Conservation (phyloP, 2,797 vertebrate genomes). For the Furcifer pardalis region DNA sequence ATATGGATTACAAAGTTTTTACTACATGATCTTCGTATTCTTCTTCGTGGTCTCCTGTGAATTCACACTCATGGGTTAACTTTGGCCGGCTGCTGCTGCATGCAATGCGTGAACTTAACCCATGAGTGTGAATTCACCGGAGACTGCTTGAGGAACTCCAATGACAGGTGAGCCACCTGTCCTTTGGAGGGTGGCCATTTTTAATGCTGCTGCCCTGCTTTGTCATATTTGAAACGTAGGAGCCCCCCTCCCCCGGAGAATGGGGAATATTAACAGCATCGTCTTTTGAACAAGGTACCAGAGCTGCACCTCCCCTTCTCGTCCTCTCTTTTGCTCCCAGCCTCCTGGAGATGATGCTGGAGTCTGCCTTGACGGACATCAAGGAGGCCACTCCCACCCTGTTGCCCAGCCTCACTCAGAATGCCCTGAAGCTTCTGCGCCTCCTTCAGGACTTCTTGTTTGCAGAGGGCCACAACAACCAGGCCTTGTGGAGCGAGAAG, state of each 20-base stretch:
- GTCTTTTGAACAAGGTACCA: too few relatives aligned
- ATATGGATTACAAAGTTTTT: neutral
- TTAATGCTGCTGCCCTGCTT: neutral
- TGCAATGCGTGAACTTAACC: too few relatives aligned
- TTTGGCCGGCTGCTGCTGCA: too few relatives aligned
- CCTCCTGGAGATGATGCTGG: constrained; percentile 98
- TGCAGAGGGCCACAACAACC: constrained; percentile 91
- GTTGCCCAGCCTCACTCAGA: constrained; percentile 83
- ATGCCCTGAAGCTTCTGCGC: constrained; percentile 87
- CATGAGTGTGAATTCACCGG: too few relatives aligned
- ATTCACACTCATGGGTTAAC: too few relatives aligned
- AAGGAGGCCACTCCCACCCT: constrained; percentile 79
- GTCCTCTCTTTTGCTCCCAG: constrained; percentile 59
- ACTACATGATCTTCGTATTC: neutral
- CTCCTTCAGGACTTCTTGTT: constrained; percentile 97
- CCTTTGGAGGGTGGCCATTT: too few relatives aligned
- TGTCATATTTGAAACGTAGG: neutral
- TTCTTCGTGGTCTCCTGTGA: too few relatives aligned
- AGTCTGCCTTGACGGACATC: constrained; percentile 91
- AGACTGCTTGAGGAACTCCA: too few relatives aligned
- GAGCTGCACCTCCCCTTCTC: too few relatives aligned
- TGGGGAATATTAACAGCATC: too few relatives aligned
- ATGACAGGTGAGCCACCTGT: too few relatives aligned
- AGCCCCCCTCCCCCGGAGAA: neutral
- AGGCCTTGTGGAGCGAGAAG: constrained; percentile 96